Percentiles rank a stretch among this genome's conserved stretches.
These are phyloP conservation scores for Sander lucioperca DNA, from an alignment of 2,113 vertebrate species.

Conservation along the genomic window DNA sequence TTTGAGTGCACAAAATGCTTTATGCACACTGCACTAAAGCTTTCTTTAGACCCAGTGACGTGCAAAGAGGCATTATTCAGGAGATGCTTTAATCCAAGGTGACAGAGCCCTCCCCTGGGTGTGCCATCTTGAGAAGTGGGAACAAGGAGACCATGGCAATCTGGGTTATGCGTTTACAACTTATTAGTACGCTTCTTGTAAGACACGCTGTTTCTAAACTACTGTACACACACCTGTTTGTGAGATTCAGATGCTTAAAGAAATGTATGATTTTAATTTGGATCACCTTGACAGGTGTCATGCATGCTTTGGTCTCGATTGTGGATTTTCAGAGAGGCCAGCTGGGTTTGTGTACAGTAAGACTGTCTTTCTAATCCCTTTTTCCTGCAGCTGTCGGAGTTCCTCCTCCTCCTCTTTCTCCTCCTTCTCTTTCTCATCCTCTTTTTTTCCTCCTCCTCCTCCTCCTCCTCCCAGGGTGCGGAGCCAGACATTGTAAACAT, in stretches of 20 bases:
- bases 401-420: not conserved
- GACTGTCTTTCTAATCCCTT: conserved; percentile 50
- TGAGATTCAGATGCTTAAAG: conserved; percentile 26
- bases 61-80: conserved; percentile 59
- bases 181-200: not conserved
- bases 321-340: conserved; percentile 29
- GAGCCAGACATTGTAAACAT: too few species aligned
- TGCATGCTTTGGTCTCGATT: conserved; percentile 21
- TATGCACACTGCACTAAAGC: conserved; percentile 38
- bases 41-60: conserved; percentile 64
- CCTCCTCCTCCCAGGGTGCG: not conserved
- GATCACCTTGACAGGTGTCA: conserved; percentile 47
- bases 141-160: conserved; percentile 34
- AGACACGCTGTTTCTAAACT: conserved; percentile 12
- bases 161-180: conserved; percentile 33
- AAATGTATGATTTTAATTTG: not conserved
- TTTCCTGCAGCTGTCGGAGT: conserved; percentile 55
- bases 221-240: conserved; percentile 15
- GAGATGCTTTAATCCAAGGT: conserved; percentile 72
- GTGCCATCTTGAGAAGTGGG: conserved; percentile 44
- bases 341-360: conserved; percentile 48
- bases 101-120: conserved; percentile 65
- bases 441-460: not conserved
- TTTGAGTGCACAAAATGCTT: conserved; percentile 46
- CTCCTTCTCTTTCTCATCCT: not conserved